Conservation (phyloP, 2,888 invertebrate genomes). For the Lomographa bimaculata region DNA sequence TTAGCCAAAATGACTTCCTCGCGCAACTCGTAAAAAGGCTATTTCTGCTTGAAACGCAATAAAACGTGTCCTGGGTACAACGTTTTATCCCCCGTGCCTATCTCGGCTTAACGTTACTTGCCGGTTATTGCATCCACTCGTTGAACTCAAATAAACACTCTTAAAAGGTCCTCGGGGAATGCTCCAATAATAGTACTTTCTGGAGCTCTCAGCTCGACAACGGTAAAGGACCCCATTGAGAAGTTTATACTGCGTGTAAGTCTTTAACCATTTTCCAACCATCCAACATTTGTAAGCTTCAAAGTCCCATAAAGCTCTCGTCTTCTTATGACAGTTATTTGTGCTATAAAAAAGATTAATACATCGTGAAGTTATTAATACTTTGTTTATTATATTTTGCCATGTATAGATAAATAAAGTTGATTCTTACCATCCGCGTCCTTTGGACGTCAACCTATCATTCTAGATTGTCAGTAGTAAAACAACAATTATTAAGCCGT, state of each 20-base stretch:
- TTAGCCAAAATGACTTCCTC: constrained; percentile 41
- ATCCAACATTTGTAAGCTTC: too few relatives aligned
- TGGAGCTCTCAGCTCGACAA: constrained; percentile 30
- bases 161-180: constrained; percentile 39
- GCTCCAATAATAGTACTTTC: constrained; percentile 40
- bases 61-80: constrained; percentile 51
- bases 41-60: constrained; percentile 53
- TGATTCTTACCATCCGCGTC: too few relatives aligned
- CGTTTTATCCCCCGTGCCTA: constrained; percentile 46
- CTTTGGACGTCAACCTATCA: too few relatives aligned
- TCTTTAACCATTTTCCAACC: constrained; percentile 3
- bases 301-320: too few relatives aligned
- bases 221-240: constrained; percentile 20
- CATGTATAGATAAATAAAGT: too few relatives aligned
- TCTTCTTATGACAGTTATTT: too few relatives aligned
- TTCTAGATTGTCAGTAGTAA: too few relatives aligned
- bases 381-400: too few relatives aligned
- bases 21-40: constrained; percentile 54
- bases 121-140: constrained; percentile 41
- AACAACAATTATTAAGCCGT: too few relatives aligned
- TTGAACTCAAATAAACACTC: constrained; percentile 48
- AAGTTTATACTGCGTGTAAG: constrained; percentile 24
- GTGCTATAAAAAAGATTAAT: too few relatives aligned
- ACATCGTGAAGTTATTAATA: too few relatives aligned
- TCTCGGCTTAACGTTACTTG: constrained; percentile 47